Base-by-base conservation (phyloP, 2,888 invertebrate species). In the Mimachlamys varia region DNA sequence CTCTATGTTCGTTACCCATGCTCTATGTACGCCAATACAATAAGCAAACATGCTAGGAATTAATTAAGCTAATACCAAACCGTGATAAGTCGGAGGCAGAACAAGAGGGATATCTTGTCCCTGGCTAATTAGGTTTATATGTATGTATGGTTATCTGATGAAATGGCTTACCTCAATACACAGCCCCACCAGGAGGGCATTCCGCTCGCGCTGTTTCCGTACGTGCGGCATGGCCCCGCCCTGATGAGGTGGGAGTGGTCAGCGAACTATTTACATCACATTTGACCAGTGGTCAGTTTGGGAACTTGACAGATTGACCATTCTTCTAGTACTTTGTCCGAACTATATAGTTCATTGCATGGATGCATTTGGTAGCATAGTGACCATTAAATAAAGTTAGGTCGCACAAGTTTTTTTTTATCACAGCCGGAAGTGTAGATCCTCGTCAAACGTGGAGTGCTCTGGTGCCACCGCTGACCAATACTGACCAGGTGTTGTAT, bases 171-270 rank as follows among this genome's bases (percentile, higher is more conserved):
- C 76, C 76, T 76, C 76, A 33, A 76, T 76, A 33, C 76, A 76
- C 3, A 76, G 76, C 33, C 76, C 76, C 76, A 76, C 76, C 76
- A 76, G 76, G 76, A 76, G 76, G 76, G 76, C 76, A 76, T 76
- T 76, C 76, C 76, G 76, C 76, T 76, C 76, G 76, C 76, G 76
- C 76, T 76, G 76, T 76, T 76, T 76, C 76, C 76, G 27, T 33
- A 76, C 76, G 33, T 76, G 76, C 76, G 76, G 76, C 76, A 76
- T 76, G 76, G 17, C 76, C 76, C 76, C 76, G 76, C 76, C 76
- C 76, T 76, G 76, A 76, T 76, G 76, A 76, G 76, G 76, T 76
- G 76, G 76, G 76, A 76, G 76, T 76, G 76, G 76, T 76, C 76
- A 15, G 76, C 27, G 12, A 12, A 33, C 2, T 33, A 76, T 33